Evolutionary conservation across 1,140 invertebrate genomes (phyloP).

Genomic region (Panagrolaimus sp.): DNA sequence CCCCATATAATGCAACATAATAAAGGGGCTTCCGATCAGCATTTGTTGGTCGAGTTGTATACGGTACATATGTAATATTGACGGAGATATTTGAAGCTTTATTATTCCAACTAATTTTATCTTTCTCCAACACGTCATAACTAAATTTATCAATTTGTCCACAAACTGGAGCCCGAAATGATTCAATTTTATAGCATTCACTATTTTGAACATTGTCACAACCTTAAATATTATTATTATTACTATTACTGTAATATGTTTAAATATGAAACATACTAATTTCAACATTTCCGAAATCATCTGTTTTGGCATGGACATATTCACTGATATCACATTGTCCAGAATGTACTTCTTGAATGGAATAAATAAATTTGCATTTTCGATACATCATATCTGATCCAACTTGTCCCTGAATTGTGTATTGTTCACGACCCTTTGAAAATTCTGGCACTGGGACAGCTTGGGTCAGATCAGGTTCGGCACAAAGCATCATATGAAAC

Average conservation of each 20-base stretch:
- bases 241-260: too few relatives aligned
- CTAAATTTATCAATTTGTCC: constrained; percentile 43
- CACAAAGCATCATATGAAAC: constrained; percentile 49
- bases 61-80: constrained; percentile 49
- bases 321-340: constrained; percentile 26
- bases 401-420: constrained; percentile 37
- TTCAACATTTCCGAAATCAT: constrained; percentile 30
- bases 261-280: constrained; percentile 26
- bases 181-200: constrained; percentile 18
- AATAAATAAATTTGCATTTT: constrained; percentile 43
- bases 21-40: constrained; percentile 37
- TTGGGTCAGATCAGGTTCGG: constrained; percentile 38
- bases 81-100: constrained; percentile 38
- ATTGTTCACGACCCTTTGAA: constrained; percentile 36
- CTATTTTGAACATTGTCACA: constrained; percentile 39
- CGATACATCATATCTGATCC: constrained; percentile 54
- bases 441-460: constrained; percentile 48
- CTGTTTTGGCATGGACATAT: constrained; percentile 25
- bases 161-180: constrained; percentile 35
- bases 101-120: constrained; percentile 26
- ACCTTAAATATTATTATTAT: constrained; percentile 23
- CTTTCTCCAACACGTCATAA: constrained; percentile 27
- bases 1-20: constrained; percentile 52
- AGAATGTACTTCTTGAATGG: constrained; percentile 34
- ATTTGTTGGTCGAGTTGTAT: constrained; percentile 23